Evolutionary conservation across 2,113 vertebrate genomes (phyloP).

Genomic region (Nycticebus coucang): DNA sequence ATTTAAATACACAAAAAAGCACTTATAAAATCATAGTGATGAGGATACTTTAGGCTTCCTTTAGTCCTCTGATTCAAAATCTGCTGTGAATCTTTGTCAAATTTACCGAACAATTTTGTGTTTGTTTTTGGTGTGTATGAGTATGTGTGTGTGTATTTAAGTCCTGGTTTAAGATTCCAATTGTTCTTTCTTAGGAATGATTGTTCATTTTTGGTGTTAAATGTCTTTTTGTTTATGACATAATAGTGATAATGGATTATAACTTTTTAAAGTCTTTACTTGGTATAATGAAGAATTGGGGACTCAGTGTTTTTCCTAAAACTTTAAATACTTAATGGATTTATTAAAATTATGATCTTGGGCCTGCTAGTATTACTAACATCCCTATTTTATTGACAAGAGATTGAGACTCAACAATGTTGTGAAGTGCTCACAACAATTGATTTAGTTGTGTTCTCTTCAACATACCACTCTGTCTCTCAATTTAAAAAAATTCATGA

Average conservation of each 20-base stretch:
- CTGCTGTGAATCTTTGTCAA: not conserved
- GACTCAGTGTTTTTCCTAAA: not conserved
- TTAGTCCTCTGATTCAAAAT: constrained; percentile 9
- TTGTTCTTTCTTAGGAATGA: not conserved
- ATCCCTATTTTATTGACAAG: not conserved
- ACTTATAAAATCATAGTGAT: constrained; percentile 1
- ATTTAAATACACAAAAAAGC: not conserved
- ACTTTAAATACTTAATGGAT: not conserved
- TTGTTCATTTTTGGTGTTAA: not conserved
- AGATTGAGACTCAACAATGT: not conserved
- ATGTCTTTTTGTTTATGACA: not conserved
- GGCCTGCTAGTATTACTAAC: not conserved
- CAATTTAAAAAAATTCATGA: not conserved
- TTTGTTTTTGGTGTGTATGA: not conserved
- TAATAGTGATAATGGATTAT: not conserved
- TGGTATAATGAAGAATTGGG: constrained; percentile 33
- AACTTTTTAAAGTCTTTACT: not conserved
- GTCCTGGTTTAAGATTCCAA: not conserved
- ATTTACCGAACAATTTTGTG: not conserved
- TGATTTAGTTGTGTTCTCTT: not conserved
- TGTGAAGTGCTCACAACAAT: not conserved
- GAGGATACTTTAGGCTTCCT: not conserved
- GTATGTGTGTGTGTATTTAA: fast-evolving
- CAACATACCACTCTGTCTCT: not conserved
- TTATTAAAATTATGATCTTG: not conserved